Evolutionary conservation across 2,797 vertebrate genomes (phyloP).

Genomic region (Salarias fasciatus): DNA sequence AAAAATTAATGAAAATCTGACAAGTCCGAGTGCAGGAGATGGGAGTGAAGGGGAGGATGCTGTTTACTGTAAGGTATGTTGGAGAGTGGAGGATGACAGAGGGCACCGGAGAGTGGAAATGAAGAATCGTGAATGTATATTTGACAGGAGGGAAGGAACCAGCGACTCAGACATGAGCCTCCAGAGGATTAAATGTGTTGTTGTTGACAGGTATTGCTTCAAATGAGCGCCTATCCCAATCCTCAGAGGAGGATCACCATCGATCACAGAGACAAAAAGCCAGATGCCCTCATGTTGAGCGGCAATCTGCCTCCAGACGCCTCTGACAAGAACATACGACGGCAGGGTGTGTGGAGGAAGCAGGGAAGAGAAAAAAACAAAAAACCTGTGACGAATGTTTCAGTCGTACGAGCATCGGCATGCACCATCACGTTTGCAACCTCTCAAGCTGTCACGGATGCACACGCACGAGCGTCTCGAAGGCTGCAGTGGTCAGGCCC

Average conservation of each 20-base stretch:
- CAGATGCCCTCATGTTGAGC: background rate
- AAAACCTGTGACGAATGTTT: constrained; percentile 5
- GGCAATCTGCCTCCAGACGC: background rate
- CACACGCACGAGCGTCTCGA: constrained; percentile 4
- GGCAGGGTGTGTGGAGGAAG: background rate
- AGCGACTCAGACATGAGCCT: background rate
- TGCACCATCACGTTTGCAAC: constrained; percentile 22
- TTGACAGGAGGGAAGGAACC: background rate
- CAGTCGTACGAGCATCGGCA: constrained; percentile 5
- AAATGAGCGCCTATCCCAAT: background rate
- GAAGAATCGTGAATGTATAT: background rate
- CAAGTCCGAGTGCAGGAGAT: constrained; percentile 1
- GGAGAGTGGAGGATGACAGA: background rate
- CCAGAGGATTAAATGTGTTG: background rate
- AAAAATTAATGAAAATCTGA: constrained; percentile 4
- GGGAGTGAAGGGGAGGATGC: background rate
- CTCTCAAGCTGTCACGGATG: constrained; percentile 23
- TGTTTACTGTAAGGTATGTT: background rate
- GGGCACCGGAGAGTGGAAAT: background rate
- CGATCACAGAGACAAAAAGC: constrained; percentile 30
- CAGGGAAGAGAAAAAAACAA: background rate
- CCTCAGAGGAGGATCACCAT: constrained; percentile 10
- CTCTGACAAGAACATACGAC: constrained; percentile 3
- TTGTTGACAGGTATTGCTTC: constrained; percentile 10
- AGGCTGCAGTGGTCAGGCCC: constrained; percentile 49